phyloP scores from a whole-genome alignment of 1,140 invertebrate genomes.

The Tetraneura akinire region DNA sequence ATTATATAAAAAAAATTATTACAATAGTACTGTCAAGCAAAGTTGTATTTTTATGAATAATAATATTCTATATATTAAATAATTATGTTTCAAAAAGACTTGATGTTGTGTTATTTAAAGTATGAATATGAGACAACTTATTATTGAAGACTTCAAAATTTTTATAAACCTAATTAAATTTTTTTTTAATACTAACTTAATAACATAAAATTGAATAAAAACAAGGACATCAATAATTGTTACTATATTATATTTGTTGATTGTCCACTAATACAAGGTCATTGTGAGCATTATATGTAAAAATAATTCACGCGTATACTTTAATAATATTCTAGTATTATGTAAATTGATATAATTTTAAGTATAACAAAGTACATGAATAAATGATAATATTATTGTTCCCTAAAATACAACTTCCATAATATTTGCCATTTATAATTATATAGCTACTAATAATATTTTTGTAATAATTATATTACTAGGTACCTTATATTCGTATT shows the following conservation, averaged over 20 bases:
- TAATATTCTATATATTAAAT: background rate
- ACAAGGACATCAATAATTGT: background rate
- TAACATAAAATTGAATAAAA: background rate
- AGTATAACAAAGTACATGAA: background rate
- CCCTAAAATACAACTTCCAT: background rate
- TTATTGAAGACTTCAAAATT: too few species aligned
- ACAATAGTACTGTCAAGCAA: background rate
- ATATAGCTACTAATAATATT: too few species aligned
- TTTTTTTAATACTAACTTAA: background rate
- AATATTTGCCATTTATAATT: too few species aligned
- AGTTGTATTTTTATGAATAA: background rate
- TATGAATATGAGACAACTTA: background rate
- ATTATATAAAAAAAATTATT: background rate
- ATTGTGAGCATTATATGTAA: background rate
- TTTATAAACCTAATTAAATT: background rate
- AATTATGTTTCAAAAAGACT: conserved; percentile 3
- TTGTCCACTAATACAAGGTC: background rate
- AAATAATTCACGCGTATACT: background rate
- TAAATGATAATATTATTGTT: background rate
- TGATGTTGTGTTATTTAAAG: background rate
- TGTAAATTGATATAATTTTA: too few species aligned
- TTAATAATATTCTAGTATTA: conserved; percentile 13
- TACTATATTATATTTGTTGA: background rate
- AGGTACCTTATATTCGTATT: too few species aligned
- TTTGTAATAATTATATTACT: too few species aligned